These are phyloP conservation scores for Campoplex nolae DNA, from an alignment of 2,888 invertebrate genomes.

Conservation along the genomic window DNA sequence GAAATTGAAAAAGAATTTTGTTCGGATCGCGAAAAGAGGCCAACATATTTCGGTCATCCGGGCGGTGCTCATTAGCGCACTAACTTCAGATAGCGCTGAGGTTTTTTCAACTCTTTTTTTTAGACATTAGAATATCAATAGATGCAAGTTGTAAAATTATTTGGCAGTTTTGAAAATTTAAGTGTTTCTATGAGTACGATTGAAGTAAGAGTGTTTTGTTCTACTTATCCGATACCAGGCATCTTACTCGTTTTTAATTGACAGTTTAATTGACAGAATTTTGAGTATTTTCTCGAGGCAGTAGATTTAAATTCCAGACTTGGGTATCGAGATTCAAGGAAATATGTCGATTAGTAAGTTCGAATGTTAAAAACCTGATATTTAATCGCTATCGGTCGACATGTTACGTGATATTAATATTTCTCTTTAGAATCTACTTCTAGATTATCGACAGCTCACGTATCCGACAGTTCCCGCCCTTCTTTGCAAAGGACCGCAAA, in stretches of 20 bases:
- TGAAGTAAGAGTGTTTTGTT: neutral
- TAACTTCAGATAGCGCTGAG: neutral
- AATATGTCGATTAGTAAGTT: conserved; percentile 8
- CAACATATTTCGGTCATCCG: too few species aligned
- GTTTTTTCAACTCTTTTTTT: neutral
- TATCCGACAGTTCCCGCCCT: conserved; percentile 45
- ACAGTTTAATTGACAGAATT: neutral
- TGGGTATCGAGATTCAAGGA: neutral
- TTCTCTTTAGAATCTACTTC: conserved; percentile 53
- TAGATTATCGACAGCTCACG: conserved; percentile 45
- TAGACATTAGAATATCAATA: neutral
- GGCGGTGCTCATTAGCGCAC: too few species aligned
- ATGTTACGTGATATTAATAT: neutral
- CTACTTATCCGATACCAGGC: neutral
- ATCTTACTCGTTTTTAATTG: neutral
- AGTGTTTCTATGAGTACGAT: neutral
- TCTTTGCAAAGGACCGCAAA: conserved; percentile 50
- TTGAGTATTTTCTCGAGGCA: neutral
- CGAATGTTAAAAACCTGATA: neutral
- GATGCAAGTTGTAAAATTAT: neutral
- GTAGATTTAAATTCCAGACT: neutral
- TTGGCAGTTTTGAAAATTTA: neutral
- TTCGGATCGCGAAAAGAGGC: too few species aligned
- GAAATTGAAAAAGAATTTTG: too few species aligned
- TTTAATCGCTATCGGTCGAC: neutral